A percentile compares a stretch with the other conserved stretches of the same genome.
These are phyloP conservation scores for Calephelis virginiensis DNA, from an alignment of 1,140 invertebrate genomes.

Conservation along the genomic window DNA sequence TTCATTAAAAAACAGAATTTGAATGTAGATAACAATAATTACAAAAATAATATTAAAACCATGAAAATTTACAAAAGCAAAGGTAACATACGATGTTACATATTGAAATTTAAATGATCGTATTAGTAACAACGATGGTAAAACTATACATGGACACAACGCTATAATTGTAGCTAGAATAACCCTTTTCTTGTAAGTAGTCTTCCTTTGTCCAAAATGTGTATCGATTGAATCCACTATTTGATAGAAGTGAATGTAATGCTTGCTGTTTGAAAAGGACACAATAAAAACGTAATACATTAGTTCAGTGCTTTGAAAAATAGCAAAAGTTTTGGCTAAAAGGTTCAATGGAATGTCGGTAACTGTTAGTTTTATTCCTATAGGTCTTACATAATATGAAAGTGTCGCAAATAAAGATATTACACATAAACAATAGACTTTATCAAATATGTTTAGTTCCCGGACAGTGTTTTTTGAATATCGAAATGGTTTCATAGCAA, in stretches of 20 bases:
- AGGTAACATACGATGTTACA: constrained; percentile 34
- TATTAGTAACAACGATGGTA: constrained; percentile 33
- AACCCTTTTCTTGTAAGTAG: constrained; percentile 34
- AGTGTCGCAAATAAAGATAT: constrained; percentile 28
- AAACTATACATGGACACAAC: constrained; percentile 31
- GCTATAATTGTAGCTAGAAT: constrained; percentile 35
- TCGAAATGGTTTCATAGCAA: constrained; percentile 42
- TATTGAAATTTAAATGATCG: constrained; percentile 38
- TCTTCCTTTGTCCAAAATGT: constrained; percentile 37
- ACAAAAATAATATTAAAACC: constrained; percentile 43
- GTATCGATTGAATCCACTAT: constrained; percentile 42
- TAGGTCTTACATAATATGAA: constrained; percentile 30
- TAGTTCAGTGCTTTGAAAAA: constrained; percentile 42
- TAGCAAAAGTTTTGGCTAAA: constrained; percentile 42
- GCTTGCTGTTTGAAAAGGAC: constrained; percentile 36
- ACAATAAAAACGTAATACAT: constrained; percentile 41
- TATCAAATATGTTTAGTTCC: constrained; percentile 33
- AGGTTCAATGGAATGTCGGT: constrained; percentile 50
- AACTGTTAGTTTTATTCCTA: constrained; percentile 38
- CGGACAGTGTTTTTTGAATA: constrained; percentile 33
- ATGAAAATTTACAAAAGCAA: constrained; percentile 48
- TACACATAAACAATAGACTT: constrained; percentile 40
- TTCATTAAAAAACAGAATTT: constrained; percentile 41
- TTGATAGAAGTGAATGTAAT: constrained; percentile 43
- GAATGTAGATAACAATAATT: constrained; percentile 42